Base-by-base conservation (phyloP, 2,113 vertebrate species). In the Zonotrichia leucophrys region DNA sequence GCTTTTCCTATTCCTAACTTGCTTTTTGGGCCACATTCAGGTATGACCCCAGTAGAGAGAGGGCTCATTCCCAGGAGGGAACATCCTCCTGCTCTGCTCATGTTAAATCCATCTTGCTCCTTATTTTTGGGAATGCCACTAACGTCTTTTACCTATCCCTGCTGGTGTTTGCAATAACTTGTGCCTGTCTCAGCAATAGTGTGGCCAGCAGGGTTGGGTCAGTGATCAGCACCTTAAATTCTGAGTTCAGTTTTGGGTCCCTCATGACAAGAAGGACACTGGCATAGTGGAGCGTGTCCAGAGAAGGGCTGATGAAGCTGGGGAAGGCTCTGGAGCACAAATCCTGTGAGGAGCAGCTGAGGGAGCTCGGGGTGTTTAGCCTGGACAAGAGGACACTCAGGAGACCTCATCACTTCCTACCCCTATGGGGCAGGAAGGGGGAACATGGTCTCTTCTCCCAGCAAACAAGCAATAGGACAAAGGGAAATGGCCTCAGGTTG, bases 201-300 rank as follows among this genome's bases (percentile, higher is more conserved):
- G 31, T 30, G 31, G 30, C 41, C 31, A 68, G 25, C 47, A 67
- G 41, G 41, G 30, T 0, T 20, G 47, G 41, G 22, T 47, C 35
- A 20, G 12, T 55, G 68, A 68, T 68, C 17, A 30, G 52, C 59
- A 18, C 14, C 21, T 53, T 27, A 25, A 33, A 42, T 28, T n/a
- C 53, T 28, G 21, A 24, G 52, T 16, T 67, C 39, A 60, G 2
- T 35, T 67, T 60, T 67, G 39, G 6, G 52, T 21, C 30, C 25
- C 12, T 53, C 46, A 17, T 22, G n/a, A 23, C 25, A 47, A 67
- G 33, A 82, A 59, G 31, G 39, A 18, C 42, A 17, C 23, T n/a
- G 28, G 20, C 12, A 12, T 0, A 3, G 18, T 42, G n/a, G 30
- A 79, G 8, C 0, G 0, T 8, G 15, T 60, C n/a, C 67, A 23